phyloP scores from a whole-genome alignment of 2,888 invertebrate species.

The Yponomeuta plumbellus region DNA sequence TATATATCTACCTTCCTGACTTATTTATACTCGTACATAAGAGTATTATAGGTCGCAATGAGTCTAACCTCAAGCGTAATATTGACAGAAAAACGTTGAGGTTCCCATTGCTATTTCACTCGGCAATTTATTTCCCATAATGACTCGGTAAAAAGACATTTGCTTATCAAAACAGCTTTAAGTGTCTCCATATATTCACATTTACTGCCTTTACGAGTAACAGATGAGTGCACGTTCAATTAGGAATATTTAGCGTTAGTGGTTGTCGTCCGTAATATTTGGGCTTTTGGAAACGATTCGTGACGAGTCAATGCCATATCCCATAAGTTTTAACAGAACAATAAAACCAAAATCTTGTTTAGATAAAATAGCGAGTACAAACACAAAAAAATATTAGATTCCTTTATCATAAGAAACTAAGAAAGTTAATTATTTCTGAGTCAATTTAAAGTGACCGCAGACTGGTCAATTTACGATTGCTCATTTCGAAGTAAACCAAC shows the following conservation, averaged over 20 bases:
- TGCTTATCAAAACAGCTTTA: conserved; percentile 25
- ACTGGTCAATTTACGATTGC: not conserved
- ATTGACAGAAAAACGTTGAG: conserved; percentile 18
- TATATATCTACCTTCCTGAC: not conserved
- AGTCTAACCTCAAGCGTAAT: not conserved
- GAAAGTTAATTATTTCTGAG: not conserved
- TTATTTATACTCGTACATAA: no score
- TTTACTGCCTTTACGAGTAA: conserved; percentile 20
- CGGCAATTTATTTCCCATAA: conserved; percentile 24
- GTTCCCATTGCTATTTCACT: conserved; percentile 19
- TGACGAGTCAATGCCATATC: not conserved
- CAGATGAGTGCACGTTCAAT: conserved; percentile 17
- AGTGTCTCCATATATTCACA: conserved; percentile 22
- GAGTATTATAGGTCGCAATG: no score
- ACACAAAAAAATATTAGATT: not conserved
- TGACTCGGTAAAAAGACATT: conserved; percentile 22
- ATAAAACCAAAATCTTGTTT: not conserved
- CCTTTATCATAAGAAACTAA: not conserved
- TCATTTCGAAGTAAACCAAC: not conserved
- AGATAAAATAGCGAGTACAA: not conserved
- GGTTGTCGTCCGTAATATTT: not conserved
- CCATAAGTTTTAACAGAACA: not conserved
- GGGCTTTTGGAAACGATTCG: not conserved
- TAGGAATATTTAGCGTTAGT: conserved; percentile 13
- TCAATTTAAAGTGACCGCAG: not conserved